Evolutionary conservation across 2,113 vertebrate genomes (phyloP).

Genomic region (Danio rerio): GRCz12tu NC_133180.1:35245001-35245500

Average conservation of each 20-base stretch:
- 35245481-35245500: neutral
- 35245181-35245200: neutral
- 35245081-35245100: neutral
- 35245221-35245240: neutral
- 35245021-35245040: too few relatives aligned
- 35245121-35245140: too few relatives aligned
- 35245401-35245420: neutral
- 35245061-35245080: neutral
- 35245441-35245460: neutral
- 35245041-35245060: too few relatives aligned
- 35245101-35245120: too few relatives aligned
- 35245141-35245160: too few relatives aligned
- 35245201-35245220: neutral
- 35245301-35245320: conserved; percentile 62
- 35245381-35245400: neutral
- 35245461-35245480: neutral
- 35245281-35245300: conserved; percentile 52
- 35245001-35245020: neutral
- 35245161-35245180: neutral
- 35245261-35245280: conserved; percentile 51
- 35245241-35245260: conserved; percentile 39
- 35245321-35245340: conserved; percentile 65
- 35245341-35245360: conserved; percentile 53
- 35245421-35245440: neutral
- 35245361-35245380: neutral